A percentile compares a stretch with the other conserved stretches of the same genome.
Evolutionary conservation across 1,140 invertebrate species (phyloP).

Genomic region (Coenobita brevimanus): DNA sequence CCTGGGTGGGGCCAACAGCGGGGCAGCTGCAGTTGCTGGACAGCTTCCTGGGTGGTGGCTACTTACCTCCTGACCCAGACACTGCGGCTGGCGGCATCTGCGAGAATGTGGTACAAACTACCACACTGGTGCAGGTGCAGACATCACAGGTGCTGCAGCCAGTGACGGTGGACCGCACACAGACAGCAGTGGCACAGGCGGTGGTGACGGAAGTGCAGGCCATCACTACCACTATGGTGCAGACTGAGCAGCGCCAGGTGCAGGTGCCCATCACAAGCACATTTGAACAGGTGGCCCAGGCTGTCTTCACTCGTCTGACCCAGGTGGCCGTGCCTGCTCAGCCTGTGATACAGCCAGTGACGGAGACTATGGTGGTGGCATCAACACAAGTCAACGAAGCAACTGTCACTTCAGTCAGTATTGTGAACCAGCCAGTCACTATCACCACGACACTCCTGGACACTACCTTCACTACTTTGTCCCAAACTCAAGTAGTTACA

Average conservation of each 20-base stretch:
- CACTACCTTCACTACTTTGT: conserved; percentile 28
- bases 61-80: conserved; percentile 35
- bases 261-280: conserved; percentile 53
- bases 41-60: conserved; percentile 29
- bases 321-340: conserved; percentile 35
- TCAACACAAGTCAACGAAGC: conserved; percentile 50
- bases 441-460: conserved; percentile 41
- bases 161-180: conserved; percentile 41
- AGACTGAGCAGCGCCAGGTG: conserved; percentile 52
- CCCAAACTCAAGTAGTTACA: conserved; percentile 28
- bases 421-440: conserved; percentile 17
- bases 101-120: conserved; percentile 37
- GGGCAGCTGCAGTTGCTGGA: conserved; percentile 26
- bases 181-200: conserved; percentile 41
- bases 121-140: conserved; percentile 16
- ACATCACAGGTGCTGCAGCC: conserved; percentile 55
- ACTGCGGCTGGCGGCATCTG: conserved; percentile 13
- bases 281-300: conserved; percentile 48
- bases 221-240: conserved; percentile 62
- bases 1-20: neutral
- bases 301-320: conserved; percentile 33
- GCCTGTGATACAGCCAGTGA: conserved; percentile 42
- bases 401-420: conserved; percentile 27
- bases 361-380: conserved; percentile 36
- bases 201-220: conserved; percentile 58